Evolutionary conservation across 2,113 vertebrate species (phyloP).

Genomic region (Porphyrio hochstetteri): DNA sequence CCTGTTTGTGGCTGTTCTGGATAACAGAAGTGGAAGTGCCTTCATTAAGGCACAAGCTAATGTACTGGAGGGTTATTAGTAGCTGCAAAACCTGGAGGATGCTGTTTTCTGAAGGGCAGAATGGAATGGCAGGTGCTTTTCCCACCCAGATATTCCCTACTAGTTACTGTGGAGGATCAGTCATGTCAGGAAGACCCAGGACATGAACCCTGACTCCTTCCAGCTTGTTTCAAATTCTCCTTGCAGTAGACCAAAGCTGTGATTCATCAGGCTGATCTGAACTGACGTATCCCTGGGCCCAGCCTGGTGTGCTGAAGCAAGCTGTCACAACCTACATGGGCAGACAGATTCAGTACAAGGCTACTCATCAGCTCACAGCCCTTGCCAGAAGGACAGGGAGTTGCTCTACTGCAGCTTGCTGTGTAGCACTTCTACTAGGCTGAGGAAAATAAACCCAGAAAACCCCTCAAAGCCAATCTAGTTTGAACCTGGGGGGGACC

Average conservation of each 20-base stretch:
- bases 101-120: neutral
- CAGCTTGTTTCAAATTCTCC: neutral
- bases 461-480: neutral
- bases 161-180: neutral
- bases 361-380: neutral
- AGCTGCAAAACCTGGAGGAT: neutral
- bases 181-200: neutral
- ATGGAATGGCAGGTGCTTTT: neutral
- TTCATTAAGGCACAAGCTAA: neutral
- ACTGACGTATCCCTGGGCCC: fast-evolving
- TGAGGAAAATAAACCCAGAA: neutral
- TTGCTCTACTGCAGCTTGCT: neutral
- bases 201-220: neutral
- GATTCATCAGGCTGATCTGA: fast-evolving
- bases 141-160: neutral
- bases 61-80: fast-evolving
- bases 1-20: neutral
- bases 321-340: fast-evolving
- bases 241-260: neutral
- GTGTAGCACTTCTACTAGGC: fast-evolving
- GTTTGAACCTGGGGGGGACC: neutral
- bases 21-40: neutral
- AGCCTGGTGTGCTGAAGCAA: neutral
- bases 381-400: neutral
- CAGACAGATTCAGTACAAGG: neutral